A percentile compares a stretch with the other conserved stretches of the same genome.
Evolutionary conservation across 2,888 invertebrate species (phyloP).

Genomic region (Dinocampus coccinellae): DNA sequence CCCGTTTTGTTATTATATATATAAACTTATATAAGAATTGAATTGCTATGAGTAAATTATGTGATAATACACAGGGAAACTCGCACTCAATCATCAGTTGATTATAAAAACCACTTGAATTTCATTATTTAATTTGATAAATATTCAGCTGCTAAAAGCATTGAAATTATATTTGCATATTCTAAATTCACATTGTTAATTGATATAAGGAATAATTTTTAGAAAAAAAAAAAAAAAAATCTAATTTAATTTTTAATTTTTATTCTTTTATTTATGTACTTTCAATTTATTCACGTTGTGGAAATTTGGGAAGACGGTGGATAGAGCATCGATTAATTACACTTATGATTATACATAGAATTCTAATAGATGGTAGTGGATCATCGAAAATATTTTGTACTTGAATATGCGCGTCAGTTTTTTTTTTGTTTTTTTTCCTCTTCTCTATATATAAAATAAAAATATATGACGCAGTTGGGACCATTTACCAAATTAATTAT

Average conservation of each 20-base stretch:
- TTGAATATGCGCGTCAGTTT: conserved; percentile 35
- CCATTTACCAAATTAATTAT: conserved; percentile 15
- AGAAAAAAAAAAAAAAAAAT: no score
- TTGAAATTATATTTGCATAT: background rate
- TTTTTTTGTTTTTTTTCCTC: conserved; percentile 24
- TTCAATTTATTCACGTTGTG: conserved; percentile 38
- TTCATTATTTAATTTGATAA: background rate
- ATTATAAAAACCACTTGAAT: background rate
- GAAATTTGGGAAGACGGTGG: conserved; percentile 42
- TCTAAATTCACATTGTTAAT: background rate
- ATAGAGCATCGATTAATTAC: conserved; percentile 24
- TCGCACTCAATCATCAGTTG: conserved; percentile 5
- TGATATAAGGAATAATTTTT: background rate
- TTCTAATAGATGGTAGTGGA: conserved; percentile 24
- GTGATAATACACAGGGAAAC: background rate
- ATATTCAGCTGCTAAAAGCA: background rate
- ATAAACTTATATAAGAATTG: background rate
- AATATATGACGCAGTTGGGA: conserved; percentile 41
- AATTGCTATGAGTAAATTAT: background rate
- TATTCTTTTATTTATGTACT: background rate
- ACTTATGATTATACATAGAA: conserved; percentile 11
- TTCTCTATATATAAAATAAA: conserved; percentile 44
- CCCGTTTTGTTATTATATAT: background rate
- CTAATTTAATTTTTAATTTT: background rate
- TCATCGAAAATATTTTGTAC: conserved; percentile 43